Base-by-base conservation (phyloP, 2,113 vertebrate species). In the Poecilia latipinna region DNA sequence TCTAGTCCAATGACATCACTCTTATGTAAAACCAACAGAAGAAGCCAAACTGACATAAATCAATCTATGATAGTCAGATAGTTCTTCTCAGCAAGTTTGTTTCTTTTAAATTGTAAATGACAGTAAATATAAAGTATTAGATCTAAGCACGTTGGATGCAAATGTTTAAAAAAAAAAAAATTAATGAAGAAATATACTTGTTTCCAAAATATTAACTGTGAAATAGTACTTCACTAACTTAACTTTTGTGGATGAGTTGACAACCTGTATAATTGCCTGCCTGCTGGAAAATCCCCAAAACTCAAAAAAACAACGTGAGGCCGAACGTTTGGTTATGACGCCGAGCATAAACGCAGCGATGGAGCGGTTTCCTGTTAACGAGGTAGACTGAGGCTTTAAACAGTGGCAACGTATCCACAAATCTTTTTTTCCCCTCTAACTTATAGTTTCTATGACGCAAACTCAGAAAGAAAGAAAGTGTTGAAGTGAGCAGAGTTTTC, bases 21-120 rank as follows among this genome's bases (percentile, higher is more conserved):
- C 19, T 42, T 72, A 70, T 85, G 72, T 74, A 81, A 75, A 89
- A 44, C 62, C 28, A 7, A 6, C 28, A 70, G 48, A 51, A 69
- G 2, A 22, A 51, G 5, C 48, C 19, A 51, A 24, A 51, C 17
- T 19, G 19, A 51, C 5, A 22, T 22, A 51, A 51, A 51, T 51
- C 19, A 33, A 33, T 29, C 32, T 35, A 0, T 4, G 65, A 62
- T 22, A 70, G 26, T 2, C 28, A 33, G 35, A 11, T 29, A 29
- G 69, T 74, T 3, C 28, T 44, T 54, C 31, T 42, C 33, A 48
- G 35, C 19, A 19, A 13, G 17, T 44, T 33, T 57, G n/a, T 3
- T 39, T 2, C 13, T 44, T 12, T 63, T 22, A 7, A 51, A 11
- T 19, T 54, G 12, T 22, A 44, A n/a, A 37, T 69, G 44, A 22